Evolutionary conservation across 2,888 invertebrate genomes (phyloP), one percentile per base, ranked within the genome.

Genomic region (Enchytraeus crypticus): DNA sequence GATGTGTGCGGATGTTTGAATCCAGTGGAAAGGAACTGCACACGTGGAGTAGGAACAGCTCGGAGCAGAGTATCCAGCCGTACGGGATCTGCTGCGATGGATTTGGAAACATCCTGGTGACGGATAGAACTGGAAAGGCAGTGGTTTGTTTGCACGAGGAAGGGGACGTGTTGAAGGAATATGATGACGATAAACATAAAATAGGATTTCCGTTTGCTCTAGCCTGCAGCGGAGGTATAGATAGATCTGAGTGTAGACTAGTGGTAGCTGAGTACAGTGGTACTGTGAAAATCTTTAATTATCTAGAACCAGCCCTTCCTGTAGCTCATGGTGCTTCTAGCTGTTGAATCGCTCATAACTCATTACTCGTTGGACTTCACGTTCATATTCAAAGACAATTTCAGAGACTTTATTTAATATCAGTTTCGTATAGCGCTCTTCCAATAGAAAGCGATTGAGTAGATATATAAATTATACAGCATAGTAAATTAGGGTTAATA

Each of bases 191-290:
- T 21, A 33, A n/a, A 8, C 27, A 57, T 23, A 53, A 57, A n/a
- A 21, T 64, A n/a, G 46, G 55, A 3, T 23, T 64, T n/a, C 62
- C 64, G 14, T 59, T 62, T 59, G 47, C 56, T 4, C 46, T 62
- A 21, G 47, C 53, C 45, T 49, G 57, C 38, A 11, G 38, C 18
- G 38, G 38, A 18, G 18, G 18, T 26, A 45, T 34, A 29, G 32
- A 27, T 11, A 59, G 51, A 26, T 62, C 62, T 11, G 27, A 43
- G 14, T n/a, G n/a, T n/a, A n/a, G n/a, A n/a, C 43, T 64, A 32
- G 58, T 55, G 14, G 57, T 64, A 2, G 61, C 38, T 26, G 64
- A 64, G 49, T 64, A 64, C 45, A 56, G 49, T 14, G 64, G 64
- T 21, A 51, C 46, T 2, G 33, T 62, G 2, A 59, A 60, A 51